A percentile compares a stretch with the other conserved stretches of the same genome.
Evolutionary conservation across 1,140 invertebrate genomes (phyloP).

Genomic region (Drosophila pseudoobscura): DNA sequence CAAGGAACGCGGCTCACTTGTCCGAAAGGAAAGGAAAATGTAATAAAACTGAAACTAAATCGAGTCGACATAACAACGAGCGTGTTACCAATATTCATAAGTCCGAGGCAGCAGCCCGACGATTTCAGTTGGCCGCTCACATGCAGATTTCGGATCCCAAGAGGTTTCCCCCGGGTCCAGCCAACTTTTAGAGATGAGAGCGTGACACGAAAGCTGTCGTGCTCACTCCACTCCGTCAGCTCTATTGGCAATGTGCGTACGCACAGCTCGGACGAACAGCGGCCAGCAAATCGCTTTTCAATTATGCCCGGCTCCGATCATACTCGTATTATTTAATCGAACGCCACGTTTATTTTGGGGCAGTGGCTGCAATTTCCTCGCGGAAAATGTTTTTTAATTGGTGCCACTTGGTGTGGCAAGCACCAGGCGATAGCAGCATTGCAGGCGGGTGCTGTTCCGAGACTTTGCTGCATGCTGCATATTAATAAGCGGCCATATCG

Average conservation of each 20-base stretch:
- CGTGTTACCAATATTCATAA: conserved; percentile 55
- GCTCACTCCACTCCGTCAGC: conserved; percentile 18
- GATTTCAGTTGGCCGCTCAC: conserved; percentile 43
- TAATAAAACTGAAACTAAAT: conserved; percentile 63
- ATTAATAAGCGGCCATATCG: conserved; percentile 60
- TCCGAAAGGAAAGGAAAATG: conserved; percentile 9
- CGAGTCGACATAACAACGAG: conserved; percentile 69
- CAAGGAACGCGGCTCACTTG: conserved; percentile 25
- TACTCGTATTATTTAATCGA: conserved; percentile 67
- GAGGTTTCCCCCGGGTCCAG: conserved; percentile 6
- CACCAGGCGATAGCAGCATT: conserved; percentile 44
- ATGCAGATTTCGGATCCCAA: conserved; percentile 42
- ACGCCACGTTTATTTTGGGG: conserved; percentile 36
- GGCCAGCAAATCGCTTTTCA: conserved; percentile 39
- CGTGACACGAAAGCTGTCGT: conserved; percentile 30
- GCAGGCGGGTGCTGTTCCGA: conserved; percentile 51
- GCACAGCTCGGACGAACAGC: conserved; percentile 14
- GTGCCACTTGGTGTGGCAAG: conserved; percentile 41
- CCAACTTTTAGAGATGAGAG: conserved; percentile 6
- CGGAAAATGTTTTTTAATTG: conserved; percentile 77
- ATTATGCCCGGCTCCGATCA: conserved; percentile 39
- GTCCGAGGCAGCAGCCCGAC: conserved; percentile 8
- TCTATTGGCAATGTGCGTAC: conserved; percentile 31
- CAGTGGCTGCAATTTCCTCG: conserved; percentile 63
- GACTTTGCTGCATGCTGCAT: conserved; percentile 52